Base-by-base conservation (phyloP, 2,888 invertebrate genomes). In the Linnaemya vulpina region DNA sequence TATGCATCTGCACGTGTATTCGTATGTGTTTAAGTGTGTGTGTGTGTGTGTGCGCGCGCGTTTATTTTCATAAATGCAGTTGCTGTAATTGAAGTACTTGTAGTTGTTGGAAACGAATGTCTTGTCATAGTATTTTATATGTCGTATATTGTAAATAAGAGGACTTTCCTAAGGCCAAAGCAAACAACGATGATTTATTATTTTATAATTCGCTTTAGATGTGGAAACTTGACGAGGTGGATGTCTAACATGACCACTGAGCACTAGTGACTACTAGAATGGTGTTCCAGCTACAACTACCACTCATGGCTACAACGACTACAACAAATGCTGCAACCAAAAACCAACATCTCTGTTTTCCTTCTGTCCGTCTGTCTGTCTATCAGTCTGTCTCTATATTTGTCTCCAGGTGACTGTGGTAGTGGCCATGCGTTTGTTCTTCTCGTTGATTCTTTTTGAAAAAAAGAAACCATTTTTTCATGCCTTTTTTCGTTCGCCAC, bases 121-220 rank as follows among this genome's bases (percentile, higher is more conserved):
- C 80, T 74, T 80, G 80, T 80, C 80, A 74, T 74, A 80, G 40
- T 20, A 76, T 58, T 67, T 65, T 65, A 63, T 79, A 63, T 80
- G 74, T 79, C 79, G 75, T 76, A 60, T 75, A 75, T 85, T 82
- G 78, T 82, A 85, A 85, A 85, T 79, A 75, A 78, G 79, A 77
- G 79, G 86, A 83, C 83, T 86, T 80, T 83, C 83, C 86, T 83
- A n/a, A 63, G 83, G 83, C 85, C 78, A 79, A 85, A 78, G 78
- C 62, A 85, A 84, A 86, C 78, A 74, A 80, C 84, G 75, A 87
- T 87, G 87, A 87, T 87, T 87, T 86, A 87, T 86, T 84, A 86
- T 86, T 86, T 85, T 86, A 86, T 87, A 87, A 87, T 87, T 86
- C 84, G 86, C 84, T 84, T 86, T 86, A 86, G 86, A 86, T 86